Conservation (phyloP, 2,113 vertebrate species). For the Embiotoca jacksoni region DNA sequence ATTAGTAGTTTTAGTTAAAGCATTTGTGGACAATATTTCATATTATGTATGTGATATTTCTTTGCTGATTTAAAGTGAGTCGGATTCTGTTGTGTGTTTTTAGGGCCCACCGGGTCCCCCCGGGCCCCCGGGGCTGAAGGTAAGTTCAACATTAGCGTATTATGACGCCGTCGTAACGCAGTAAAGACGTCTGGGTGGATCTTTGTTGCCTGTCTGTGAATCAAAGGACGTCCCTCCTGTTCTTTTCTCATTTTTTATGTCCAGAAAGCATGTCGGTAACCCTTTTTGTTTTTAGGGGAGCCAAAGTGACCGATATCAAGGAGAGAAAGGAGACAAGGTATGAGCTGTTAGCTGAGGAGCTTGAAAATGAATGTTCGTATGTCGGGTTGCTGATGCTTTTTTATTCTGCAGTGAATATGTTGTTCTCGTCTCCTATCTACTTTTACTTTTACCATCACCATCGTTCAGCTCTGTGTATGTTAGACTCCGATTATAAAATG, state of each 20-base stretch:
- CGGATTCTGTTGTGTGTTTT: conserved; percentile 20
- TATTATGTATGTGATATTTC: background rate
- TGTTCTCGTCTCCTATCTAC: background rate
- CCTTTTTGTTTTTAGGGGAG: conserved; percentile 85
- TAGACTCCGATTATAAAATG: background rate
- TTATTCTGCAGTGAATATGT: no score
- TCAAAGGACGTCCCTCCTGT: background rate
- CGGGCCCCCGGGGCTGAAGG: conserved; percentile 86
- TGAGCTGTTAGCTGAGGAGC: conserved; percentile 12
- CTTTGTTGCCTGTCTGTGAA: background rate
- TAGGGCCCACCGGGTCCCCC: conserved; percentile 87
- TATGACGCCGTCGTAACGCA: background rate
- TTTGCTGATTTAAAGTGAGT: conserved; percentile 2
- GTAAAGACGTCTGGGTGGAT: background rate
- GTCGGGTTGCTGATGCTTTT: background rate
- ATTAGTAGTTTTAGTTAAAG: background rate
- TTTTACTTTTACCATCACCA: no score
- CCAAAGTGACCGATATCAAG: conserved; percentile 87
- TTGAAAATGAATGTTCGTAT: background rate
- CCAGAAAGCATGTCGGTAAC: background rate
- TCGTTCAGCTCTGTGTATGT: background rate
- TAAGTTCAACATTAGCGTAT: conserved; percentile 73
- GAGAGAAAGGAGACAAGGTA: conserved; percentile 95
- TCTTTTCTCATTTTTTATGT: background rate
- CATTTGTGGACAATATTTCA: background rate